A percentile compares a stretch with the other conserved stretches of the same genome.
Conservation (phyloP, 1,140 invertebrate species). For the Cydia amplana region DNA sequence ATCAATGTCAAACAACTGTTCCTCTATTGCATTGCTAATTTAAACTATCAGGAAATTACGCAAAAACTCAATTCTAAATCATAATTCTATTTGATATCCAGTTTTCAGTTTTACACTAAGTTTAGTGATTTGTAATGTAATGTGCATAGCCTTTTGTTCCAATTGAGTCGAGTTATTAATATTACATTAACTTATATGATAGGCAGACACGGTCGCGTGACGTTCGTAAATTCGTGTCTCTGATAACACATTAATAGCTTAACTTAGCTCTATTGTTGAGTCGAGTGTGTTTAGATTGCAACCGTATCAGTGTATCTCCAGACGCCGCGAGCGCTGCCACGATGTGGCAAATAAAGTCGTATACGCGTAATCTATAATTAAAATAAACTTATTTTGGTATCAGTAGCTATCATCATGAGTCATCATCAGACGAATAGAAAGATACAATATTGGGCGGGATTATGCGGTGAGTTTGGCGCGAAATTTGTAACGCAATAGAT, state of each 20-base stretch:
- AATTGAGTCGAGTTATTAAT: not conserved
- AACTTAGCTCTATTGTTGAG: not conserved
- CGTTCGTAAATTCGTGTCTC: conserved; percentile 5
- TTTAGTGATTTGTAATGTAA: not conserved
- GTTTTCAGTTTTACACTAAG: not conserved
- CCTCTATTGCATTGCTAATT: not conserved
- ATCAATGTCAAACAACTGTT: not conserved
- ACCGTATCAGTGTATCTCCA: conserved; percentile 23
- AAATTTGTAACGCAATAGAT: conserved; percentile 46
- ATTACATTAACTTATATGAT: not conserved
- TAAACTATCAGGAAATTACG: not conserved
- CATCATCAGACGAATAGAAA: conserved; percentile 40
- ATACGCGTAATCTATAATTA: not conserved
- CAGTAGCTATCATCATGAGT: conserved; percentile 1
- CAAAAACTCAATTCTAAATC: not conserved
- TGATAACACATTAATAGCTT: conserved; percentile 10
- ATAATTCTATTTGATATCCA: not conserved
- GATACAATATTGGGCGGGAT: conserved; percentile 68
- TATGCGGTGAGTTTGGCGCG: conserved; percentile 62
- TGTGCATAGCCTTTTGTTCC: not conserved
- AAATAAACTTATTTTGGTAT: conserved; percentile 19
- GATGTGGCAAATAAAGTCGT: not conserved
- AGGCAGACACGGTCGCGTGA: not conserved
- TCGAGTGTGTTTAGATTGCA: conserved; percentile 2
- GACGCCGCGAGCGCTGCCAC: not conserved